These are phyloP conservation scores for Drosophila leonis DNA, from an alignment of 2,888 invertebrate genomes.

Conservation along the genomic window DNA sequence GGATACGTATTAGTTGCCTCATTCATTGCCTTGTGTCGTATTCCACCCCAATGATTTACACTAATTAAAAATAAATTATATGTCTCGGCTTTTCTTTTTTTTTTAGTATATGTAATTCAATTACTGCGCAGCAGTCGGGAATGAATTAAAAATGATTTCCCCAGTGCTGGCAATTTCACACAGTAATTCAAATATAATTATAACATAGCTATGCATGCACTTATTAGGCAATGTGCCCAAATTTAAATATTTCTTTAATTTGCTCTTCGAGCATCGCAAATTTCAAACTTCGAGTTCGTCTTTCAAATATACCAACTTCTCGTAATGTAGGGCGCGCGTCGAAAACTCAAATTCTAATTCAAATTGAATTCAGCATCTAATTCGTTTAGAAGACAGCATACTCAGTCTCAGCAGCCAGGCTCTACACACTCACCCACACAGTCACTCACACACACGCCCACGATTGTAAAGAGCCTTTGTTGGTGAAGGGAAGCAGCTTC, in stretches of 20 bases:
- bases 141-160: conserved; percentile 31
- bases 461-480: conserved; percentile 20
- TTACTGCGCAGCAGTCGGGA: conserved; percentile 21
- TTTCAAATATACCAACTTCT: conserved; percentile 22
- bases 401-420: conserved; percentile 4
- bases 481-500: conserved; percentile 13
- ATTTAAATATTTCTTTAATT: conserved; percentile 78
- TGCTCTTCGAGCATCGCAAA: conserved; percentile 16
- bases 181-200: conserved; percentile 51
- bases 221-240: conserved; percentile 48
- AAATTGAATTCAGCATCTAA: conserved; percentile 58
- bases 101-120: conserved; percentile 31
- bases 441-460: neutral
- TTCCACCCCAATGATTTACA: conserved; percentile 59
- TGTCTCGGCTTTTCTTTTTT: conserved; percentile 27
- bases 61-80: conserved; percentile 72
- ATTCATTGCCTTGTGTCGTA: conserved; percentile 21
- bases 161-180: conserved; percentile 49
- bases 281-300: conserved; percentile 20
- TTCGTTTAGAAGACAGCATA: conserved; percentile 48
- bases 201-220: conserved; percentile 1
- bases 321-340: conserved; percentile 11
- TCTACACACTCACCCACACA: neutral
- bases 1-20: conserved; percentile 6
- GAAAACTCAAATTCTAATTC: conserved; percentile 54